Conservation (phyloP, 2,888 invertebrate species). For the Aphidoletes aphidimyza region DNA sequence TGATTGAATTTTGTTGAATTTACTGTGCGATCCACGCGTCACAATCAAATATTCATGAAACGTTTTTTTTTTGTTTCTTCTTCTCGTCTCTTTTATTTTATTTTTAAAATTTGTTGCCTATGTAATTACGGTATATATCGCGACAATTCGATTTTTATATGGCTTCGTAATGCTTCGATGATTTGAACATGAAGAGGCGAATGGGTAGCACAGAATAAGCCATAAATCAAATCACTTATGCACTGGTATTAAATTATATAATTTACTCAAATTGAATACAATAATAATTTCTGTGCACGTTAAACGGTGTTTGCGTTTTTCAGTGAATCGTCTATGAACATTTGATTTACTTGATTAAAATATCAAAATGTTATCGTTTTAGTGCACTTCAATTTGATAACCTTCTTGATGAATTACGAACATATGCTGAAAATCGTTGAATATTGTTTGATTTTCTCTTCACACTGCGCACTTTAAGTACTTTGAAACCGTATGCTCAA, state of each 20-base stretch:
- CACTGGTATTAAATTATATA: neutral
- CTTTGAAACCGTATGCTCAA: too few relatives aligned
- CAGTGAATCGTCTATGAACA: too few relatives aligned
- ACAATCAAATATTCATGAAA: slow-evolving; percentile 22
- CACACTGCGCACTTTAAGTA: too few relatives aligned
- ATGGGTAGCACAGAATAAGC: neutral
- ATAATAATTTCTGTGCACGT: too few relatives aligned
- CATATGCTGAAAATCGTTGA: neutral
- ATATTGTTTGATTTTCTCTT: neutral
- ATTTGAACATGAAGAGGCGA: neutral
- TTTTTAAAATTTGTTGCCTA: neutral
- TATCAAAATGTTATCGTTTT: neutral
- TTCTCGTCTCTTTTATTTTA: too few relatives aligned
- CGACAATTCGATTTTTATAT: slow-evolving; percentile 16
- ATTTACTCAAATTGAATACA: slow-evolving; percentile 24
- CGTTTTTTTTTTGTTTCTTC: neutral
- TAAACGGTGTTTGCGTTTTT: neutral
- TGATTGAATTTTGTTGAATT: neutral
- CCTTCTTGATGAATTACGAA: neutral
- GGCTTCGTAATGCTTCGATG: too few relatives aligned
- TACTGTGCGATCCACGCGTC: neutral
- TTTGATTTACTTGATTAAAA: neutral
- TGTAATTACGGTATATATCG: slow-evolving; percentile 28
- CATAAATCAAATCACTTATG: slow-evolving; percentile 41
- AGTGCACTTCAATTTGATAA: slow-evolving; percentile 11